Evolutionary conservation across 23 tunicate species (phyloP), one percentile per base, ranked within the genome.

Genomic region (Ciona savignyi): DNA sequence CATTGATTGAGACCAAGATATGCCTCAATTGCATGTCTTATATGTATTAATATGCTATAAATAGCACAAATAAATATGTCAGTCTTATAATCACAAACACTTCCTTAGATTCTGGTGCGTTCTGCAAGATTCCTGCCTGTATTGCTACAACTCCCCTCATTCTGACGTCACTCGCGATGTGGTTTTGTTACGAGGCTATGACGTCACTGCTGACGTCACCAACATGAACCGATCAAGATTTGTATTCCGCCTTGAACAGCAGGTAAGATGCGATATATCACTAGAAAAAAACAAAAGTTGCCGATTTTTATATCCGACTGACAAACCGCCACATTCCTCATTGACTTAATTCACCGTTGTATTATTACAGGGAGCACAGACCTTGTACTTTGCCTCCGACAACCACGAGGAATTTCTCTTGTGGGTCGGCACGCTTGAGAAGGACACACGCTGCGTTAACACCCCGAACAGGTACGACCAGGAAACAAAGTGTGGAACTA

Each of bases 161-260:
- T 83, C 96, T 25, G 85, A 83, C 28, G 65, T 51, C 69, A 83
- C 89, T 3, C 77, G 86, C 23, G 89, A 89, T 65, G 89, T 70
- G 48, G 68, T 83, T 11, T 51, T 79, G 34, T 60, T 89, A 23
- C 89, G 96, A 28, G 96, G 96, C 67, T 89, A 83, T 74, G 81
- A 78, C 82, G 96, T 89, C 35, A 49, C 75, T 20, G 96, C 96
- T 70, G 87, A 89, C 78, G 96, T 89, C 81, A 89, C 80, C 31
- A 83, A 89, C 51, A 33, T 89, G 65, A 89, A 79, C 60, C 82
- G 89, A 32, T 27, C 84, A 2, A 60, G 85, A 35, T 89, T 81
- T 62, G 30, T 66, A 23, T 83, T 89, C 48, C 85, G 96, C 2
- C 89, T 89, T 27, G 89, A 89, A 63, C 88, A 86, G 60, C 80